phyloP scores from a whole-genome alignment of 2,888 invertebrate genomes.

The Ellobium chinense region DNA sequence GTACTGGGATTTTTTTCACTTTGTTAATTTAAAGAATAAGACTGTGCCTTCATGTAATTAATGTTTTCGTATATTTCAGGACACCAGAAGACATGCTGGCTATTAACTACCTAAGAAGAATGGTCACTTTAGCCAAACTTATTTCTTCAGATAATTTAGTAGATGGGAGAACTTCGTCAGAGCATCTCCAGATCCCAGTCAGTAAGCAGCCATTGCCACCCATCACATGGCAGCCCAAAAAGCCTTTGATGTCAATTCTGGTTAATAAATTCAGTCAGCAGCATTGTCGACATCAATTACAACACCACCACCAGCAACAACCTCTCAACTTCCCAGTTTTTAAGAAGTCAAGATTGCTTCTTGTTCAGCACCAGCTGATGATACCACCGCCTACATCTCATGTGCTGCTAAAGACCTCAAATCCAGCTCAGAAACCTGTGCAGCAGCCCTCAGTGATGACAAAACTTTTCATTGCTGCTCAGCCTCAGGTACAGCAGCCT shows the following conservation, averaged over 20 bases:
- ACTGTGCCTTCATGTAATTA: too few species aligned
- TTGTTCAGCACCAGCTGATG: constrained; percentile 24
- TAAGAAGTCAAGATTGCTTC: constrained; percentile 20
- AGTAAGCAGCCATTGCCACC: constrained; percentile 47
- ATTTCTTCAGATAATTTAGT: constrained; percentile 71
- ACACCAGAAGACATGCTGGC: constrained; percentile 98
- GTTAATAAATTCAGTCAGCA: constrained; percentile 32
- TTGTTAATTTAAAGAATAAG: too few species aligned
- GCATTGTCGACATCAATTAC: neutral
- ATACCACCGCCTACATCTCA: neutral
- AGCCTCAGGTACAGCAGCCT: neutral
- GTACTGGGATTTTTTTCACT: too few species aligned
- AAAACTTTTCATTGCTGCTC: constrained; percentile 14
- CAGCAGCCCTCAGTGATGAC: constrained; percentile 23
- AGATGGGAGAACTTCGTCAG: constrained; percentile 57
- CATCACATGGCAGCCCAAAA: constrained; percentile 43
- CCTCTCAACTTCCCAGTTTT: neutral
- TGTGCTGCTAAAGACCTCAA: neutral
- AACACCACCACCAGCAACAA: neutral
- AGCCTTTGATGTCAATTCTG: constrained; percentile 41
- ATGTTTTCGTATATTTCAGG: constrained; percentile 87
- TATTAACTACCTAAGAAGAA: constrained; percentile 96
- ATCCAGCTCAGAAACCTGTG: neutral
- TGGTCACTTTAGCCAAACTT: constrained; percentile 68
- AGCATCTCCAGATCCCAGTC: constrained; percentile 15